A percentile compares a stretch with the other conserved stretches of the same genome.
phyloP scores from a whole-genome alignment of 1,140 invertebrate species.

The Coelopa frigida region DNA sequence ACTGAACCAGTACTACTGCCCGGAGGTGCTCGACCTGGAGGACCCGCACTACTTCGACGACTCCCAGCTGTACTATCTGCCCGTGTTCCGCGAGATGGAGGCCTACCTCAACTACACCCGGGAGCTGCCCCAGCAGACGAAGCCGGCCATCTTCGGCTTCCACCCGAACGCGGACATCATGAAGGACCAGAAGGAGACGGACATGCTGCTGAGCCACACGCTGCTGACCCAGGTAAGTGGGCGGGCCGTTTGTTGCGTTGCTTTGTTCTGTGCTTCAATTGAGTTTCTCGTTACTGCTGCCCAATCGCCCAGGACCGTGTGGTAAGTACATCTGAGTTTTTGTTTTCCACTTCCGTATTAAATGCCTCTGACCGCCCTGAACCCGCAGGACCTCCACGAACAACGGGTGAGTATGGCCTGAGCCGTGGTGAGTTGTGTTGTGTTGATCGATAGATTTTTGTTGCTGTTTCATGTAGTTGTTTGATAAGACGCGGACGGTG shows the following conservation, averaged over 20 bases:
- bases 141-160: constrained; percentile 86
- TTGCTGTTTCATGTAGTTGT: constrained; percentile 18
- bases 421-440: background rate
- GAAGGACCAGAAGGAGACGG: constrained; percentile 85
- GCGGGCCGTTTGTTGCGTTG: no score
- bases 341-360: background rate
- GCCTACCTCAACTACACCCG: constrained; percentile 70
- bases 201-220: constrained; percentile 69
- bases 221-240: constrained; percentile 65
- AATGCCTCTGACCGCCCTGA: background rate
- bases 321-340: constrained; percentile 13
- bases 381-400: constrained; percentile 31
- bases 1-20: constrained; percentile 72
- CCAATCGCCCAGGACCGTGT: constrained; percentile 15
- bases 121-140: constrained; percentile 68
- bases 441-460: constrained; percentile 1
- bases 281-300: no score
- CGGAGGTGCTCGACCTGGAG: constrained; percentile 47
- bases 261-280: no score
- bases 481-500: constrained; percentile 30
- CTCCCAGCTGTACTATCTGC: constrained; percentile 66
- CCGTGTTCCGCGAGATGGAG: constrained; percentile 65
- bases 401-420: constrained; percentile 40
- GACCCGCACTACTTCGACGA: constrained; percentile 56
- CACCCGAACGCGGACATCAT: constrained; percentile 90